A percentile compares a stretch with the other conserved stretches of the same genome.
Evolutionary conservation across 92 coral and sea anemone species (phyloP).

Genomic region (Phymanthus crucifer): DNA sequence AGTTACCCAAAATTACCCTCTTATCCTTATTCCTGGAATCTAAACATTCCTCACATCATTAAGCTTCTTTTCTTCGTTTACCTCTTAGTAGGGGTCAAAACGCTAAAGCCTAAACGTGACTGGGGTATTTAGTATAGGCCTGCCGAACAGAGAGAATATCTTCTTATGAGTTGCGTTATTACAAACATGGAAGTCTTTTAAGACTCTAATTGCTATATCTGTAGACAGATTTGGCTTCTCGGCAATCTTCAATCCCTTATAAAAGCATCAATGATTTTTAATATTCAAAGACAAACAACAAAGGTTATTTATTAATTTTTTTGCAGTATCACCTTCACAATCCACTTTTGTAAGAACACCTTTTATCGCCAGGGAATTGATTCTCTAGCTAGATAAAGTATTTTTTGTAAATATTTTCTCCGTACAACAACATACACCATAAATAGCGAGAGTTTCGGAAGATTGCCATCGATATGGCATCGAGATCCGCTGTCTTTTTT

Average conservation of each 20-base stretch:
- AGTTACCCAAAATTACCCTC: too few relatives aligned
- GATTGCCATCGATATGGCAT: not conserved
- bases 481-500: not conserved
- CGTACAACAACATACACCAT: not conserved
- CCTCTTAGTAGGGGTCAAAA: not conserved
- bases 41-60: too few relatives aligned
- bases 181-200: not conserved
- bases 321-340: too few relatives aligned
- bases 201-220: not conserved
- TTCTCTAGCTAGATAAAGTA: too few relatives aligned
- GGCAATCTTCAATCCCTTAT: not conserved
- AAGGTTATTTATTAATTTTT: not conserved
- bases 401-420: not conserved
- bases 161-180: not conserved
- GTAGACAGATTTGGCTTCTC: not conserved
- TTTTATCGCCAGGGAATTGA: too few relatives aligned
- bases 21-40: too few relatives aligned
- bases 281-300: not conserved
- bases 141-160: not conserved
- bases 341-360: too few relatives aligned
- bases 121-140: not conserved
- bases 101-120: not conserved
- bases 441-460: not conserved
- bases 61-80: not conserved
- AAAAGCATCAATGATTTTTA: not conserved